Evolutionary conservation across 2,888 invertebrate species (phyloP).

Genomic region (Leucoma salicis): DNA sequence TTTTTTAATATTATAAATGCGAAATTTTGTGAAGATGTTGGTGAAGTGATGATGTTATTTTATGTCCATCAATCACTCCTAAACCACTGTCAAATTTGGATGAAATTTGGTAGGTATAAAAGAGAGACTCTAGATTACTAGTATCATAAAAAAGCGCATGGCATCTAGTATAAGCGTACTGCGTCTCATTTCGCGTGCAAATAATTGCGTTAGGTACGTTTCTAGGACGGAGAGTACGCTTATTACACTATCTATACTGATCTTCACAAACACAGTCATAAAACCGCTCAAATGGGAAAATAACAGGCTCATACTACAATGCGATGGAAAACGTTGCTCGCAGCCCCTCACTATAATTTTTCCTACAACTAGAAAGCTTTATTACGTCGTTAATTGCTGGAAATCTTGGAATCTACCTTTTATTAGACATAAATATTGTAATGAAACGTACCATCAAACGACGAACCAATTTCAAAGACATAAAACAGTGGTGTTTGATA

Average conservation of each 20-base stretch:
- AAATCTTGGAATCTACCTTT: slow-evolving; percentile 45
- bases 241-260: slow-evolving; percentile 67
- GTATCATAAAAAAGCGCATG: too few relatives aligned
- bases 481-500: slow-evolving; percentile 25
- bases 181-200: slow-evolving; percentile 67
- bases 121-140: too few relatives aligned
- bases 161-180: too few relatives aligned
- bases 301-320: slow-evolving; percentile 77
- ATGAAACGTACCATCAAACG: slow-evolving; percentile 34
- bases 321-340: slow-evolving; percentile 68
- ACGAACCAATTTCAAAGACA: slow-evolving; percentile 36
- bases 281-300: slow-evolving; percentile 80
- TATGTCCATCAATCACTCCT: too few relatives aligned
- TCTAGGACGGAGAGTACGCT: slow-evolving; percentile 70
- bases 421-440: slow-evolving; percentile 42
- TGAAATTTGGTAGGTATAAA: slow-evolving; percentile 12
- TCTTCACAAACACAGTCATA: slow-evolving; percentile 70
- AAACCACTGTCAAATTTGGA: too few relatives aligned
- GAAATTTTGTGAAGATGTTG: too few relatives aligned
- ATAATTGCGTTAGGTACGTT: slow-evolving; percentile 76
- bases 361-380: slow-evolving; percentile 69
- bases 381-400: slow-evolving; percentile 52
- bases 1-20: too few relatives aligned
- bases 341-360: slow-evolving; percentile 54
- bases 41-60: too few relatives aligned